Percentiles rank a stretch among this genome's conserved stretches.
phyloP scores from a whole-genome alignment of 2,888 invertebrate genomes.

The Apocheima hispidaria region DNA sequence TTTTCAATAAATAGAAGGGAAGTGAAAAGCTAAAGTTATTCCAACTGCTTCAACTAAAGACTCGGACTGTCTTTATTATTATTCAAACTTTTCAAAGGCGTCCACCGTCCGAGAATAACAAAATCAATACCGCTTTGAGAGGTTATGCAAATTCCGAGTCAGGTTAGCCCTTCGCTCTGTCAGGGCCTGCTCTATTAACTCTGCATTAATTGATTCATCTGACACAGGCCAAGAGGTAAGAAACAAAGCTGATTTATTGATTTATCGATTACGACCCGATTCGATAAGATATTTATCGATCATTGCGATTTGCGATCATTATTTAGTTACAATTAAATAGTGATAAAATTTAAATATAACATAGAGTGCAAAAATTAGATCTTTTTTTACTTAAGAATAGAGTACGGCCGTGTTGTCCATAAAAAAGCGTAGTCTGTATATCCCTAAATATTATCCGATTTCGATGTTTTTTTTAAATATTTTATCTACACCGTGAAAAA shows the following conservation, averaged over 20 bases:
- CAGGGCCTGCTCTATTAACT: conserved; percentile 36
- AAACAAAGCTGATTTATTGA: conserved; percentile 26
- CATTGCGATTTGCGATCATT: too few species aligned
- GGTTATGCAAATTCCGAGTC: conserved; percentile 33
- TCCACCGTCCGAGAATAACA: conserved; percentile 10
- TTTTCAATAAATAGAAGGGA: too few species aligned
- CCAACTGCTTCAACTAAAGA: neutral
- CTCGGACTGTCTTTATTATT: neutral
- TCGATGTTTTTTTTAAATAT: too few species aligned
- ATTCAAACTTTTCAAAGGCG: conserved; percentile 10
- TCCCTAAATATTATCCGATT: too few species aligned
- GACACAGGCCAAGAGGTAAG: conserved; percentile 10
- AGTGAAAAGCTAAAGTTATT: neutral
- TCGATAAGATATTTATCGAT: neutral
- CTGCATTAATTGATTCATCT: conserved; percentile 41
- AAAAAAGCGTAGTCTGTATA: too few species aligned
- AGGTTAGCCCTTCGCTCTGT: conserved; percentile 34
- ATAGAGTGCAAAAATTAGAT: too few species aligned
- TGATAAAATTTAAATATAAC: too few species aligned
- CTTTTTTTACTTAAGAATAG: too few species aligned
- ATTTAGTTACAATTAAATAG: too few species aligned
- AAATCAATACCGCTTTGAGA: conserved; percentile 27
- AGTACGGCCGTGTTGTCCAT: too few species aligned
- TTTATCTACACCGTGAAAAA: too few species aligned
- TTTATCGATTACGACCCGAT: conserved; percentile 18